Evolutionary conservation across 2,888 invertebrate genomes (phyloP).

Genomic region (Brachyopa scutellaris): DNA sequence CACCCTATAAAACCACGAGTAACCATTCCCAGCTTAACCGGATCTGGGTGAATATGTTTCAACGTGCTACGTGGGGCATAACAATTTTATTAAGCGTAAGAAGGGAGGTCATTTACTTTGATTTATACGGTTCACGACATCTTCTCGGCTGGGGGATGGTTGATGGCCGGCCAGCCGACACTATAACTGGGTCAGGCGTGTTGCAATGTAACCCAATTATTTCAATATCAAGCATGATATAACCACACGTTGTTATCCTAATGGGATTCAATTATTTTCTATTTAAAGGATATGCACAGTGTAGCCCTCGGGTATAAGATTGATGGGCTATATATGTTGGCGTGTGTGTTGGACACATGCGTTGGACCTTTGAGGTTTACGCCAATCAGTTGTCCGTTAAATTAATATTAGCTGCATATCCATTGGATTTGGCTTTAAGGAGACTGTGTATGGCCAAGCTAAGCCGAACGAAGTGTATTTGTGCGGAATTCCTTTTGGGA

Average conservation of each 20-base stretch:
- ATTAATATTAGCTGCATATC: slow-evolving; percentile 37
- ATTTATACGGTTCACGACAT: slow-evolving; percentile 57
- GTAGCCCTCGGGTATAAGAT: neutral
- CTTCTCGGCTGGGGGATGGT: neutral
- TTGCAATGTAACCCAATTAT: slow-evolving; percentile 63
- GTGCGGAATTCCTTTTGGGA: no score
- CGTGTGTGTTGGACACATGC: slow-evolving; percentile 5
- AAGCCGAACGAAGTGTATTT: no score
- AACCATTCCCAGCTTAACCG: no score
- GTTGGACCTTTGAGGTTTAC: neutral
- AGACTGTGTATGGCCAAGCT: slow-evolving; percentile 14
- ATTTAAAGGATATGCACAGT: slow-evolving; percentile 44
- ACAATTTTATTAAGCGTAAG: slow-evolving; percentile 68
- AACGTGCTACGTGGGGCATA: slow-evolving; percentile 58
- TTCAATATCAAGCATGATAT: slow-evolving; percentile 62
- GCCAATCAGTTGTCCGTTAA: slow-evolving; percentile 38
- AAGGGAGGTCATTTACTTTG: slow-evolving; percentile 61
- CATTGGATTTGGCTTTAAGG: slow-evolving; percentile 21
- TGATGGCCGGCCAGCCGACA: neutral
- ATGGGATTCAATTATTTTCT: slow-evolving; percentile 61
- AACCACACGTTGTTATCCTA: slow-evolving; percentile 51
- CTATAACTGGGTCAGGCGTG: slow-evolving; percentile 48
- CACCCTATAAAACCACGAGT: no score
- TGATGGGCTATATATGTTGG: neutral
- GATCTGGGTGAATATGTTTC: neutral